Evolutionary conservation across 2,888 invertebrate genomes (phyloP).

Genomic region (Papilio protenor): DNA sequence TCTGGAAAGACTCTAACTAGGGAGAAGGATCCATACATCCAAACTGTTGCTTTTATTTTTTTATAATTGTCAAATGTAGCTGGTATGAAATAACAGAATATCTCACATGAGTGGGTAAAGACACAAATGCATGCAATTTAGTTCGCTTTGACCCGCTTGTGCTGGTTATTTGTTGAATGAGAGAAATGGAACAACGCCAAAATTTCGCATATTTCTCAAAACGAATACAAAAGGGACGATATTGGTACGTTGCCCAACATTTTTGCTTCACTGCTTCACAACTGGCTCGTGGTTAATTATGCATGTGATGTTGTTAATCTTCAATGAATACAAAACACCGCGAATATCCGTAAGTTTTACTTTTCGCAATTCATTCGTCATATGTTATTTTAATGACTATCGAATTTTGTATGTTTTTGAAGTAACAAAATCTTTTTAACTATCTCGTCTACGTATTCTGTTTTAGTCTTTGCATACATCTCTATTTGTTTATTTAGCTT

Average conservation of each 20-base stretch:
- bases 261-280: conserved; percentile 32
- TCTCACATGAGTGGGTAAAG: not conserved
- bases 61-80: not conserved
- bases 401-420: too few relatives aligned
- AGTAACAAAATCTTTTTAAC: too few relatives aligned
- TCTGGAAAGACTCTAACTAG: too few relatives aligned
- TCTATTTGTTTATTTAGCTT: not conserved
- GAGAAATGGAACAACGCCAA: conserved; percentile 42
- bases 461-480: too few relatives aligned
- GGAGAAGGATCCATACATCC: too few relatives aligned
- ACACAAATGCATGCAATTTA: conserved; percentile 25
- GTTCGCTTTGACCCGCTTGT: conserved; percentile 32
- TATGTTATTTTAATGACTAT: not conserved
- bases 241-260: conserved; percentile 43
- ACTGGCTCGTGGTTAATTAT: conserved; percentile 38
- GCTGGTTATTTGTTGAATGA: conserved; percentile 29
- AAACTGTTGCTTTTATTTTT: not conserved
- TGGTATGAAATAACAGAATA: not conserved
- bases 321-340: conserved; percentile 6
- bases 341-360: not conserved
- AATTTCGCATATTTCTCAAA: conserved; percentile 33
- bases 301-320: conserved; percentile 30
- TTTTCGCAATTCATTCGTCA: not conserved
- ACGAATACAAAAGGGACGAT: conserved; percentile 40
- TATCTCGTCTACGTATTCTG: too few relatives aligned